Evolutionary conservation across 92 coral and sea anemone genomes (phyloP).

Genomic region (Actinernus sp.): DNA sequence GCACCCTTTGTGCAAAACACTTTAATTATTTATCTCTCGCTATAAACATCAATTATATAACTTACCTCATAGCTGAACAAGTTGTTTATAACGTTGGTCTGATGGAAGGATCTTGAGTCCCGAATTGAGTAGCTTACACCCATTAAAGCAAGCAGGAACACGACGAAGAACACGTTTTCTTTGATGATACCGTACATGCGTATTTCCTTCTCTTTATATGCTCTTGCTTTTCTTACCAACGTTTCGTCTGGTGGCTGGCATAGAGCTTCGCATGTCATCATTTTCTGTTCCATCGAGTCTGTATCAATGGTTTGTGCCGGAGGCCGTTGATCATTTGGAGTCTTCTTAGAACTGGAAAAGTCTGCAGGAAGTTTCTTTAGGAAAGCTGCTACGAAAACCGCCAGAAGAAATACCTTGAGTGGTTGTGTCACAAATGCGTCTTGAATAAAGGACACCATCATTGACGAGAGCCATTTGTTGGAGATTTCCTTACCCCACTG

Average conservation of each 20-base stretch:
- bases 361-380: slow-evolving; percentile 10
- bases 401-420: slow-evolving; percentile 3
- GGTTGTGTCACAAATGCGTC: slow-evolving; percentile 63
- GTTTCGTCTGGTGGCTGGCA: slow-evolving; percentile 3
- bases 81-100: background rate
- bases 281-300: background rate
- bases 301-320: too few species aligned
- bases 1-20: too few species aligned
- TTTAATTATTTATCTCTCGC: too few species aligned
- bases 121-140: slow-evolving; percentile 11
- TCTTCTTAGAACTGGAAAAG: background rate
- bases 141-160: slow-evolving; percentile 2
- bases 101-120: background rate
- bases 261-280: background rate
- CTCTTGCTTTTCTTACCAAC: slow-evolving; percentile 3
- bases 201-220: slow-evolving; percentile 4
- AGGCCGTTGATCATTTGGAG: background rate
- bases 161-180: slow-evolving; percentile 5
- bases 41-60: background rate
- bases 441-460: slow-evolving; percentile 64
- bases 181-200: slow-evolving; percentile 2
- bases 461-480: slow-evolving; percentile 63
- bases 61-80: slow-evolving; percentile 8
- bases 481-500: slow-evolving; percentile 63
- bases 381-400: slow-evolving; percentile 1